These are phyloP conservation scores for Xenopus laevis DNA, from an alignment of 2,113 vertebrate species.

Conservation along the genomic window DNA sequence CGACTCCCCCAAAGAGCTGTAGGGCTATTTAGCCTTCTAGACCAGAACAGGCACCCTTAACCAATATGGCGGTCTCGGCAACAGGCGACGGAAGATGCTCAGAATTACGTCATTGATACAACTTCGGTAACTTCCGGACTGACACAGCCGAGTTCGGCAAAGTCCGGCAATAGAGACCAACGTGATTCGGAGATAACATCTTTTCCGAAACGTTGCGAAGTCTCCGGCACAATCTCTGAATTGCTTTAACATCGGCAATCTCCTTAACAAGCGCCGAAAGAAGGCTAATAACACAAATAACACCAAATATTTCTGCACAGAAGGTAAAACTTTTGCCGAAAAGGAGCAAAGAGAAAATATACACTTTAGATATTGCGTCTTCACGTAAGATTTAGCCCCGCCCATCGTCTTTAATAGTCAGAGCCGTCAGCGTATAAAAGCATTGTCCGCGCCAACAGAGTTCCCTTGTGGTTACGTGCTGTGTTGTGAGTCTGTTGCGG, in stretches of 20 bases:
- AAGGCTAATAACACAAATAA: no score
- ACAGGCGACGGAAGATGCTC: rapidly evolving
- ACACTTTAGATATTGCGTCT: background rate
- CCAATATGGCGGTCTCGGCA: slow-evolving; percentile 54
- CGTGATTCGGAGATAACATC: no score
- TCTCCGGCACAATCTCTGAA: no score
- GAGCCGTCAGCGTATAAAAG: background rate
- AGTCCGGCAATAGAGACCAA: no score
- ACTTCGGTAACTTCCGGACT: slow-evolving; percentile 1
- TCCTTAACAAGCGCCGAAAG: no score
- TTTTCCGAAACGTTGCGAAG: no score
- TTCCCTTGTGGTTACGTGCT: background rate
- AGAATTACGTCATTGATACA: background rate
- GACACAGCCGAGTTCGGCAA: background rate
- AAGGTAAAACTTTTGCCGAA: no score
- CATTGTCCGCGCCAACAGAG: no score
- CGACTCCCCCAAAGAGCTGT: slow-evolving; percentile 34
- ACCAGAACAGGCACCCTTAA: background rate
- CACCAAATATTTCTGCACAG: no score
- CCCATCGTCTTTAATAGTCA: background rate
- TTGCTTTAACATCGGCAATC: no score
- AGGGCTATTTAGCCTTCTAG: background rate
- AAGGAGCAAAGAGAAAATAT: no score
- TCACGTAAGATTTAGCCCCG: background rate
- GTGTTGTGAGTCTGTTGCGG: background rate